Base-by-base conservation (phyloP, 1,140 invertebrate genomes). In the Centruroides vittatus region DNA sequence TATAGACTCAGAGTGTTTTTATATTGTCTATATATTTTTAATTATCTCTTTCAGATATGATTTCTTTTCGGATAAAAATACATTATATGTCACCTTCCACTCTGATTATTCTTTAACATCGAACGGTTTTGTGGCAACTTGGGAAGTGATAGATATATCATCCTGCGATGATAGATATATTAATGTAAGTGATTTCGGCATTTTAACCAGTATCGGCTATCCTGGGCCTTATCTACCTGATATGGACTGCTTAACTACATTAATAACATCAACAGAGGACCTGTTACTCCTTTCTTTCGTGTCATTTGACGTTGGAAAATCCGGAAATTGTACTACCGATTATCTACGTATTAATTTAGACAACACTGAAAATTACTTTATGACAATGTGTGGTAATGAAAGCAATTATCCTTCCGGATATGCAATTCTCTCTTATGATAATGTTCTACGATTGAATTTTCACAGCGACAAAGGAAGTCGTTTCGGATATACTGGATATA, bases 61-160 rank as follows among this genome's bases (percentile, higher is more conserved):
- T 67, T 82, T 81, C 65, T 79, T 86, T 7, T 82, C 84, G 0
- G 67, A 74, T 4, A 75, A 72, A 12, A 82, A 84, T 69, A 75
- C 77, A 61, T 79, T 79, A 2, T 71, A 79, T 23, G 61, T 86
- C 7, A 76, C 77, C 59, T 86, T 88, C 68, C 82, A 82, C 67
- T 82, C 83, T 0, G 86, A 88, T 71, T 85, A 82, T 69, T 83
- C 83, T 49, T 77, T 81, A 0, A 75, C 80, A 7, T 79, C 79
- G 1, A 68, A 73, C n/a, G 86, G 85, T 3, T 87, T 84, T 70
- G 75, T 78, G 5, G 71, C 82, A 5, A 72, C 69, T 2, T 88
- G 85, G 85, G 73, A 78, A 47, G 79, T 83, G 0, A 80, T 86
- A 0, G 83, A 86, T 62, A 74, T 85, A 35, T 77, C 77, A 0